phyloP scores from a whole-genome alignment of 2,113 vertebrate genomes.

The Paramisgurnus dabryanus region DNA sequence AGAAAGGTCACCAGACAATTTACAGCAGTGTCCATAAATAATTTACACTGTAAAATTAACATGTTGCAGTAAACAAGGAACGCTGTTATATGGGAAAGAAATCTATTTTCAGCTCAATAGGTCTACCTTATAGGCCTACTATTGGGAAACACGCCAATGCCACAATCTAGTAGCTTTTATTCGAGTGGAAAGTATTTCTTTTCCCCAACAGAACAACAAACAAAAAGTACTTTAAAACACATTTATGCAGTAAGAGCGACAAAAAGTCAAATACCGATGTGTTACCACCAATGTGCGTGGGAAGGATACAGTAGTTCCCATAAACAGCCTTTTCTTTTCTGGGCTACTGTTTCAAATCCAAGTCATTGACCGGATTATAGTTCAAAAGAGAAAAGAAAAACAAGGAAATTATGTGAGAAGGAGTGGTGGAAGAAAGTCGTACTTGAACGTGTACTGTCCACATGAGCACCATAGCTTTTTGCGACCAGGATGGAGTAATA shows the following conservation, averaged over 20 bases:
- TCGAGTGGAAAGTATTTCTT: slow-evolving; percentile 4
- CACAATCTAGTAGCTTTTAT: slow-evolving; percentile 18
- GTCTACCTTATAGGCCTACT: background rate
- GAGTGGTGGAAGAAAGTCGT: no score
- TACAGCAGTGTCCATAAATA: slow-evolving; percentile 1
- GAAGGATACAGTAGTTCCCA: background rate
- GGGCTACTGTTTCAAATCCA: background rate
- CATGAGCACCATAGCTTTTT: no score
- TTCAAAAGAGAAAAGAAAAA: no score
- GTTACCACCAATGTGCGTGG: background rate
- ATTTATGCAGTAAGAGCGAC: background rate
- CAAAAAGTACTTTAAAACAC: background rate
- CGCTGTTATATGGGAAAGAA: slow-evolving; percentile 46
- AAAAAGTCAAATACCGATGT: background rate
- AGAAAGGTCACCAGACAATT: slow-evolving; percentile 38
- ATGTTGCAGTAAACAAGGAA: slow-evolving; percentile 48
- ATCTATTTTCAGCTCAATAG: slow-evolving; percentile 60
- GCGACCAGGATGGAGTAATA: no score
- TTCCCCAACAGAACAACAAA: background rate
- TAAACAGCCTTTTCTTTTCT: background rate
- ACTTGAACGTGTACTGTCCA: no score
- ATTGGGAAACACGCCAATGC: slow-evolving; percentile 6
- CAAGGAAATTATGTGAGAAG: no score
- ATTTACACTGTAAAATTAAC: slow-evolving; percentile 47
- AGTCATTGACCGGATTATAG: no score